Conservation (phyloP, 2,797 vertebrate species). For the Muscicapa comitata region DNA sequence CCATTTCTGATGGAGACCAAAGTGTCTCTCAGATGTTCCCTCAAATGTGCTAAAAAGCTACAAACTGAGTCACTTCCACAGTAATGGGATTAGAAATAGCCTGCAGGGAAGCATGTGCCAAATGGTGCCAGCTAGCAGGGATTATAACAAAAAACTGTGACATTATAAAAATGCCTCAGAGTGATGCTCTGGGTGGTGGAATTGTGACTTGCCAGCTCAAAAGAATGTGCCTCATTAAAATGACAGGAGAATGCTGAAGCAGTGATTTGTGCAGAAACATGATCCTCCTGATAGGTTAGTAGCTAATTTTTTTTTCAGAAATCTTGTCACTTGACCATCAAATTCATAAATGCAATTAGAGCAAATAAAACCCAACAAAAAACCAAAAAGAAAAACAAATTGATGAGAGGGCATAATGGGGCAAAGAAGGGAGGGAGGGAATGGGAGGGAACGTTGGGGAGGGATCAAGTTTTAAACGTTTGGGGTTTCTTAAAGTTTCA, state of each 20-base stretch:
- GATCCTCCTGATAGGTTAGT: slow-evolving; percentile 44
- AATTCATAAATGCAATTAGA: slow-evolving; percentile 38
- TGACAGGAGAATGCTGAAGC: slow-evolving; percentile 11
- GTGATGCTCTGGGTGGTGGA: slow-evolving; percentile 54
- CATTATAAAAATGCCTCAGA: slow-evolving; percentile 72
- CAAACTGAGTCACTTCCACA: slow-evolving; percentile 70
- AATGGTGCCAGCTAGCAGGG: slow-evolving; percentile 68
- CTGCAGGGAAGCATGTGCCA: slow-evolving; percentile 78
- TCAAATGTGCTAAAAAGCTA: slow-evolving; percentile 69
- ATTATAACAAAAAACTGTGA: slow-evolving; percentile 72
- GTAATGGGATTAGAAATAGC: slow-evolving; percentile 76
- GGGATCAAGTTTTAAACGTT: background rate
- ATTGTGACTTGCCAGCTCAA: slow-evolving; percentile 62
- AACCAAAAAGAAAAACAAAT: no score
- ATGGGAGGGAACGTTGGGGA: fast-evolving
- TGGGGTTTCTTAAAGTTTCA: background rate
- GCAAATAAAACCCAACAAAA: background rate
- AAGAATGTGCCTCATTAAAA: slow-evolving; percentile 63
- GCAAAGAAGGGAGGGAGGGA: background rate
- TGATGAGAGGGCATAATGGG: background rate
- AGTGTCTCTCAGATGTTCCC: slow-evolving; percentile 69
- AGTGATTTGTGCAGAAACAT: slow-evolving; percentile 49
- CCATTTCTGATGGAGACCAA: slow-evolving; percentile 74
- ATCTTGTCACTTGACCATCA: slow-evolving; percentile 47
- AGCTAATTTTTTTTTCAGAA: slow-evolving; percentile 43